phyloP scores from a whole-genome alignment of 2,888 invertebrate genomes.

The Lydus trimaculatus region DNA sequence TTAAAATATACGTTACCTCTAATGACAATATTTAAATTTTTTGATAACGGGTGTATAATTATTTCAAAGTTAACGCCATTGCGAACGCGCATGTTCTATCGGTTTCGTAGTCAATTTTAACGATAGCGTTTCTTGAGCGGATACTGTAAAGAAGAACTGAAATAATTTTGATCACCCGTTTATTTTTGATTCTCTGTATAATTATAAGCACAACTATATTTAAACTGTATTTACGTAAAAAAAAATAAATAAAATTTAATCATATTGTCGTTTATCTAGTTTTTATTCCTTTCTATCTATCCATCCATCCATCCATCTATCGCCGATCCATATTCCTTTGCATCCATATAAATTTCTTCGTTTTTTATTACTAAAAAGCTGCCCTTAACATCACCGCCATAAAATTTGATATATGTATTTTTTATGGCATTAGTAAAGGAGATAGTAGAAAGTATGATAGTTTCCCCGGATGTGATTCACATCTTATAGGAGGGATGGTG shows the following conservation, averaged over 20 bases:
- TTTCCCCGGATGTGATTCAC: slow-evolving; percentile 32
- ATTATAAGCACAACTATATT: neutral
- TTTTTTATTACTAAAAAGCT: slow-evolving; percentile 11
- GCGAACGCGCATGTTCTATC: too few relatives aligned
- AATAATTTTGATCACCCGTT: neutral
- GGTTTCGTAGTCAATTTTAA: too few relatives aligned
- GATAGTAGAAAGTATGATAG: slow-evolving; percentile 21
- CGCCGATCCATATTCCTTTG: neutral
- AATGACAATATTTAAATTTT: neutral
- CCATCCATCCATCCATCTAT: neutral
- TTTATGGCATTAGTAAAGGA: slow-evolving; percentile 27
- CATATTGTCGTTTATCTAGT: neutral
- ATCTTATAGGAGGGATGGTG: slow-evolving; percentile 9
- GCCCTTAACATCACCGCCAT: slow-evolving; percentile 15
- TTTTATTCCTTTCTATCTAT: neutral
- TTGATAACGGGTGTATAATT: neutral
- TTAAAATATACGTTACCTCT: neutral
- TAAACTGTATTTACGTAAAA: neutral
- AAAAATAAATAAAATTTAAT: neutral
- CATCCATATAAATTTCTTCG: neutral
- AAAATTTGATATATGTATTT: slow-evolving; percentile 31
- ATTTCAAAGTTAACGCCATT: neutral
- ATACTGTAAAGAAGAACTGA: too few relatives aligned
- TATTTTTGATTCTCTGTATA: too few relatives aligned
- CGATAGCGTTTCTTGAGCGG: too few relatives aligned